Base-by-base conservation (phyloP, 2,797 vertebrate species). In the Limosa lapponica region DNA sequence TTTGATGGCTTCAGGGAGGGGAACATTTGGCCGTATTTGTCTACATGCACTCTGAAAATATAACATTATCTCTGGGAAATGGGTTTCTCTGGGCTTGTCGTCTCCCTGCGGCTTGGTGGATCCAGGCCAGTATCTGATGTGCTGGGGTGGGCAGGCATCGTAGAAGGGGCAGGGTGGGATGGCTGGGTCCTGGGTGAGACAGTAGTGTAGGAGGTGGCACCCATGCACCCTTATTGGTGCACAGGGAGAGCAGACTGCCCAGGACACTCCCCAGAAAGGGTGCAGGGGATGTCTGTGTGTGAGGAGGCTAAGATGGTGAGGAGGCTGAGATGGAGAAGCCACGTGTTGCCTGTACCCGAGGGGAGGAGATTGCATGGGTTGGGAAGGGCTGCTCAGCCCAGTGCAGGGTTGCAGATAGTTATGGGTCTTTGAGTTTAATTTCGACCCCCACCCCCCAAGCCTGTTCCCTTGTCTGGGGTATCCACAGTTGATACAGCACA, bases 1-100 rank as follows among this genome's bases (percentile, higher is more conserved):
- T 96, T 96, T 97, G 97, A 97, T 97, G 97, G 96, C 97, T 97
- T 95, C 94, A 87, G 97, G 97, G 97, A 96, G 96, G 95, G 94
- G 93, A 97, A 89, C 94, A 89, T 97, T 97, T 97, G 97, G 96
- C 93, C 48, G 0, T 93, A 89, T 97, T 96, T 97, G 96, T 96
- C 97, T 96, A 89, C 93, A 91, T 20, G 12, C 58, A 49, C 88
- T 93, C 71, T 67, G 93, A 75, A 94, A 97, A 93, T 13, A 25
- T 37, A 81, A 93, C 73, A 82, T 95, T 91, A 83, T 94, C 94
- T 89, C 94, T 78, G 90, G 89, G 90, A 93, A 96, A 95, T 79
- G 89, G 44, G 16, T 13, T 94, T 69, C 75, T 44, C 87, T 44
- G 66, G 52, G 59, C 67, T 89, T 0, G 0, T 54, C 79, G 44